Base-by-base conservation (phyloP, 2,888 invertebrate genomes). In the Andrena minutula region DNA sequence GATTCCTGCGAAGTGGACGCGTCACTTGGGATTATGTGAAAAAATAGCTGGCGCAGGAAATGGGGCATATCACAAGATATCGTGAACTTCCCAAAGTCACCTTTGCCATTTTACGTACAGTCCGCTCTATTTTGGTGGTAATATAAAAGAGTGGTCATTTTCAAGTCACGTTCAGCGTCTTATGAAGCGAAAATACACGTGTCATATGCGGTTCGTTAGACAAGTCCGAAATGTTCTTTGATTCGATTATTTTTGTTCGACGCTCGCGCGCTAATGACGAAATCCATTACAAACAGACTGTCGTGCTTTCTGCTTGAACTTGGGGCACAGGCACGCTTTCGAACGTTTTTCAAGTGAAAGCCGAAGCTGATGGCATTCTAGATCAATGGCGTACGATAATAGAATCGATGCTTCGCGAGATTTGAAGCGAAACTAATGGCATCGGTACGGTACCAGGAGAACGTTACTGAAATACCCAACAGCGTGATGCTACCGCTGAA, bases 341-440 rank as follows among this genome's bases (percentile, higher is more conserved):
- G 41, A 71, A 51, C 10, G n/a, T 16, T 28, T 41, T 28, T 32
- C 16, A 28, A 64, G 56, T 32, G 56, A 71, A 58, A 76, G 64
- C n/a, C n/a, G n/a, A 23, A 64, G 41, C 53, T 53, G 10, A 6
- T 41, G 30, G 30, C 23, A 41, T 53, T 41, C 28, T 26, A 66
- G 66, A 75, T 78, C 47, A n/a, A 32, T 32, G 47, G n/a, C 30
- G 32, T 4, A 10, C 47, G 41, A 78, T 68, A 77, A 65, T n/a
- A 16, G 35, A 74, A 66, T 41, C 12, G 60, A 41, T 28, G 32
- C 10, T 41, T n/a, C 16, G 3, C 23, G 65, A 49, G 35, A 75
- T 66, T 60, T n/a, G 41, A 23, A 23, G 60, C 53, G 61, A 60
- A 75, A 75, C 65, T 35, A 75, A 51, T 75, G 28, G 6, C 28